Evolutionary conservation across 2,797 vertebrate genomes (phyloP).

Genomic region (Periophthalmus magnuspinnatus): DNA sequence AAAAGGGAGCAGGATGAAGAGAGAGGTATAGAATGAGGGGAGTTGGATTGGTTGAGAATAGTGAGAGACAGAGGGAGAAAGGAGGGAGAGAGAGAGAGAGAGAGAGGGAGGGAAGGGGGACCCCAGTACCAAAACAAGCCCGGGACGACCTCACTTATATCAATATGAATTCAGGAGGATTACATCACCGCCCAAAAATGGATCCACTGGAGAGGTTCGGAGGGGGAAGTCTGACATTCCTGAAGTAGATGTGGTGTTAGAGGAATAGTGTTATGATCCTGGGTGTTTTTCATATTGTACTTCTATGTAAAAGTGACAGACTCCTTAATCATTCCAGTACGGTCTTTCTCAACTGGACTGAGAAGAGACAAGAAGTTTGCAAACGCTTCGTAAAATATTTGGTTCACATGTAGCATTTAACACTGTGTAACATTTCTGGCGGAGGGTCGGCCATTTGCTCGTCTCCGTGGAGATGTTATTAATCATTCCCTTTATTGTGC

Average conservation of each 20-base stretch:
- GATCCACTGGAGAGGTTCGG: slow-evolving; percentile 59
- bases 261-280: slow-evolving; percentile 59
- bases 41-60: neutral
- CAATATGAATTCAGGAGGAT: slow-evolving; percentile 70
- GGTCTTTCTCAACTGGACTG: neutral
- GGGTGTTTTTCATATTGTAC: slow-evolving; percentile 50
- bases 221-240: slow-evolving; percentile 59
- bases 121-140: slow-evolving; percentile 57
- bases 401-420: too few species aligned
- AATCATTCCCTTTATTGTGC: too few species aligned
- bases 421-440: too few species aligned
- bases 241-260: slow-evolving; percentile 54
- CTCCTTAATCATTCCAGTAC: slow-evolving; percentile 33
- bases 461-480: too few species aligned
- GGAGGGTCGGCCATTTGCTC: too few species aligned
- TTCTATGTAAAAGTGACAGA: slow-evolving; percentile 50
- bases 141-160: slow-evolving; percentile 47
- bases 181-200: slow-evolving; percentile 72
- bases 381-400: neutral
- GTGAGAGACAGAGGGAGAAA: neutral
- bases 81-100: neutral
- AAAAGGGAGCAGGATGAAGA: neutral
- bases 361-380: neutral
- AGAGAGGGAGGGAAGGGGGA: slow-evolving; percentile 31
- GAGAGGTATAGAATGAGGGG: neutral